Base-by-base conservation (phyloP, 2,888 invertebrate genomes). In the Embidobia sp. region DNA sequence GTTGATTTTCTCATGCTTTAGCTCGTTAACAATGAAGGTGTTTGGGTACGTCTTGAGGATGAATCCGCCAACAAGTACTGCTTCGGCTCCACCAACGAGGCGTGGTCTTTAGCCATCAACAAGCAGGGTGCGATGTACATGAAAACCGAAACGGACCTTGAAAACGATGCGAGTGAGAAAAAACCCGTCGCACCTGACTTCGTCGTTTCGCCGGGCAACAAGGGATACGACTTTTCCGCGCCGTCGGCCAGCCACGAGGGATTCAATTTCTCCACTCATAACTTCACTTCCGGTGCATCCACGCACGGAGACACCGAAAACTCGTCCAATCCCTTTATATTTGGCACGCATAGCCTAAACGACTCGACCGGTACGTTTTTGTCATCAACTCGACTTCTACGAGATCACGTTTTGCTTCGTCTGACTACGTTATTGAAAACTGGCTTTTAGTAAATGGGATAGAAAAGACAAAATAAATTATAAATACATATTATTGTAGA, bases 91-190 rank as follows among this genome's bases (percentile, higher is more conserved):
- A 93, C 93, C 33, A 92, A 92, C 0, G 94, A 94, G 81, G 94
- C 94, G 1, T 95, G 95, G 95, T 93, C 94, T 0, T 89, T 95
- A 44, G 94, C 94, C 0, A 91, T 93, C 59, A 93, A 92, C 72
- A 91, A 91, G 74, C 92, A 92, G 70, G 93, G 93, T 78, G 91
- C 92, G 5, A 90, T 92, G 4, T 95, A 94, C 86, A 90, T 95
- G 83, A 92, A 91, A 79, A 91, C 91, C 69, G 91, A 92, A 55
- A 90, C 89, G 2, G 91, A 91, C 22, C 81, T 88, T 3, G 90
- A 90, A 7, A 85, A 82, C 53, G 85, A 86, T 26, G 44, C 78
- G 2, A 48, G 48, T 1, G 86, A 86, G 42, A 87, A 85, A 70
- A 87, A 81, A 53, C 10, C 81, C 8, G 33, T 64, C 11, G 53